Evolutionary conservation across 2,888 invertebrate genomes (phyloP).

Genomic region (Brachylomia viminalis): DNA sequence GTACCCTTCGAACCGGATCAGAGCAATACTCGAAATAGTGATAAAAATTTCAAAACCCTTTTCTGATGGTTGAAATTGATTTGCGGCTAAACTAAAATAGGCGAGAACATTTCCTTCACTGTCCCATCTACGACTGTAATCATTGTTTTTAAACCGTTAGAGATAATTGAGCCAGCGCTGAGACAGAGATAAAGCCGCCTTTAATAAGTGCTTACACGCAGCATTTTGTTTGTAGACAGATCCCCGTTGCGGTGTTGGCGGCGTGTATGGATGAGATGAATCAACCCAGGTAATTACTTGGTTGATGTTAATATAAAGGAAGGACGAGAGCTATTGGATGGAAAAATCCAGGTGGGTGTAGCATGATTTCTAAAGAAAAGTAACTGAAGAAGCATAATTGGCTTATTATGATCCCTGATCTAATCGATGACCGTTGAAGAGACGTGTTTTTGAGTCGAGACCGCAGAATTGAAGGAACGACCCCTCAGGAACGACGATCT

Average conservation of each 20-base stretch:
- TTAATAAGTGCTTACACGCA: constrained; percentile 76
- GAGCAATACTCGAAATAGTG: no score
- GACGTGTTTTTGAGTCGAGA: neutral
- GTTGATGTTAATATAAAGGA: constrained; percentile 10
- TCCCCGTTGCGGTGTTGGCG: constrained; percentile 47
- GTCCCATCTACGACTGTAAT: constrained; percentile 44
- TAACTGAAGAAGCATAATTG: neutral
- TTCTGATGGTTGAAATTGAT: no score
- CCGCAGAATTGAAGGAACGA: neutral
- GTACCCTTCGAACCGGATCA: no score
- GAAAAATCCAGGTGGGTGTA: neutral
- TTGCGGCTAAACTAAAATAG: constrained; percentile 8
- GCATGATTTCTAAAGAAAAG: neutral
- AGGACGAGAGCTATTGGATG: neutral
- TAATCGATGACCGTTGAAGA: no score
- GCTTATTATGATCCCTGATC: neutral
- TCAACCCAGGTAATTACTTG: constrained; percentile 39
- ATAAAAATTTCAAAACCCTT: no score
- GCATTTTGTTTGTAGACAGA: constrained; percentile 52
- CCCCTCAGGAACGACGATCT: neutral
- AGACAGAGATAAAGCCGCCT: constrained; percentile 75
- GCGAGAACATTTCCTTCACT: neutral
- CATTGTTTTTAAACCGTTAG: constrained; percentile 44
- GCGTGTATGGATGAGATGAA: constrained; percentile 52
- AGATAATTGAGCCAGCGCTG: constrained; percentile 67